These are phyloP conservation scores for Halocynthia roretzi DNA, from an alignment of 23 tunicate genomes.

Conservation along the genomic window DNA sequence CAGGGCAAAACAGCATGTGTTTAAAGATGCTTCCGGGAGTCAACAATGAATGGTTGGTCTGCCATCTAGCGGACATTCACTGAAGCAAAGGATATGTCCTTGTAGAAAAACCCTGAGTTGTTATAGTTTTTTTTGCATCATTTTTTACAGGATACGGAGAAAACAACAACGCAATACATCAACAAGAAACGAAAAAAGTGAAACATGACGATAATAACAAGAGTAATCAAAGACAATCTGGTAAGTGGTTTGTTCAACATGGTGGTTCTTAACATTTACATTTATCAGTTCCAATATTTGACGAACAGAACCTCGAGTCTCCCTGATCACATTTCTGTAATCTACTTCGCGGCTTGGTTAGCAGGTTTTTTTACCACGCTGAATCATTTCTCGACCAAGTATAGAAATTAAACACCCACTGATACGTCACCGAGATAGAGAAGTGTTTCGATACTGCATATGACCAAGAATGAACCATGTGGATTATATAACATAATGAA, in stretches of 20 bases:
- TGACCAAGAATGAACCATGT: neutral
- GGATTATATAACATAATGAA: too few relatives aligned
- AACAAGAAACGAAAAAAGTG: conserved; percentile 21
- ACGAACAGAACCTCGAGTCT: neutral
- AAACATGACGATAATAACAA: neutral
- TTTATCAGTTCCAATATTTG: neutral
- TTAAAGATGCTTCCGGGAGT: too few relatives aligned
- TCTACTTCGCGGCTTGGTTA: neutral
- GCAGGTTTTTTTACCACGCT: neutral
- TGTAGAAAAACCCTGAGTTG: too few relatives aligned
- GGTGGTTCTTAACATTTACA: too few relatives aligned
- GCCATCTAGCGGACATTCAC: too few relatives aligned
- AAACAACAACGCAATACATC: neutral
- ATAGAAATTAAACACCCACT: neutral
- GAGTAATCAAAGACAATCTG: conserved; percentile 5
- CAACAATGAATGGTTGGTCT: too few relatives aligned
- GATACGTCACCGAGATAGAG: neutral
- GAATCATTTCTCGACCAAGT: too few relatives aligned
- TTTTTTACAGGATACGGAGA: conserved; percentile 21
- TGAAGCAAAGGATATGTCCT: too few relatives aligned
- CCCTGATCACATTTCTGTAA: neutral
- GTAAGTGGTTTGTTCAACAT: neutral
- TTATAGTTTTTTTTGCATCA: too few relatives aligned
- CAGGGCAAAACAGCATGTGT: too few relatives aligned
- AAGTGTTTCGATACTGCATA: too few relatives aligned